Evolutionary conservation across 1,140 invertebrate species (phyloP).

Genomic region (Parapsyche elsis): DNA sequence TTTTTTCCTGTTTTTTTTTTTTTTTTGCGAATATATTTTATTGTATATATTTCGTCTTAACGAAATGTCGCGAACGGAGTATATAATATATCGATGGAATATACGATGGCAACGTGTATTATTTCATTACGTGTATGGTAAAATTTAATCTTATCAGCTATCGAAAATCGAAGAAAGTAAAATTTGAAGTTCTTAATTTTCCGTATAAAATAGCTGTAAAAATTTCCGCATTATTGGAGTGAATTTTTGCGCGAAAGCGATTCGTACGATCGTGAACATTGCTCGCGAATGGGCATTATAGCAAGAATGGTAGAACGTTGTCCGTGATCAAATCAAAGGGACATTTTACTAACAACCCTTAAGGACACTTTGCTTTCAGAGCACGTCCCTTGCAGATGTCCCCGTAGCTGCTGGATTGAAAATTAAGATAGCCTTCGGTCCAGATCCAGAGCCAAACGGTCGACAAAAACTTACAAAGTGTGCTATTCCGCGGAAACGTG

Average conservation of each 20-base stretch:
- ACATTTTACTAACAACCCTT: conserved; percentile 40
- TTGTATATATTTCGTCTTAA: not conserved
- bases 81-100: not conserved
- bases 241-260: conserved; percentile 2
- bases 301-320: not conserved
- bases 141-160: no score
- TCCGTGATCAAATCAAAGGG: conserved; percentile 43
- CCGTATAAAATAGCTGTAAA: no score
- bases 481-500: conserved; percentile 27
- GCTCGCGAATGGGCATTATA: not conserved
- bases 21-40: not conserved
- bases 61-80: not conserved
- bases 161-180: not conserved
- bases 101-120: no score
- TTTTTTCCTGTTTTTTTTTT: conserved; percentile 20
- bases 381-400: conserved; percentile 48
- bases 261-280: conserved; percentile 3
- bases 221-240: no score
- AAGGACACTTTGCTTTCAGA: conserved; percentile 29
- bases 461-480: conserved; percentile 30
- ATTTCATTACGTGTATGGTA: no score
- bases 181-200: no score
- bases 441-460: conserved; percentile 15
- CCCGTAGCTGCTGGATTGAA: conserved; percentile 42
- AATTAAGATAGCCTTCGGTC: conserved; percentile 44